Evolutionary conservation across 2,113 vertebrate genomes (phyloP).

Genomic region (Mesoclemmys tuberculata): DNA sequence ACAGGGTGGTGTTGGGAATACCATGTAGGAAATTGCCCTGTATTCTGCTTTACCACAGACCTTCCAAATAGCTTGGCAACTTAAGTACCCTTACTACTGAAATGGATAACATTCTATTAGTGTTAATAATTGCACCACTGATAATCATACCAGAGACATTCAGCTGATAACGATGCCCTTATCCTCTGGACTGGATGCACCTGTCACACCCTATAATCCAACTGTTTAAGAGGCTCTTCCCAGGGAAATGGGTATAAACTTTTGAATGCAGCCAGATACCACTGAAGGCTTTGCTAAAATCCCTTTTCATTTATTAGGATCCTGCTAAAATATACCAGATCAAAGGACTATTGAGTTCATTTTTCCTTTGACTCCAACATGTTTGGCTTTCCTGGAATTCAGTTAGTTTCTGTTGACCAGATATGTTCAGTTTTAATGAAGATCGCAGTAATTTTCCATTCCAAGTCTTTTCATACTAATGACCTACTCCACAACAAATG

Average conservation of each 20-base stretch:
- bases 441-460: background rate
- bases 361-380: no score
- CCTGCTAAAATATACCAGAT: background rate
- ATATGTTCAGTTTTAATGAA: background rate
- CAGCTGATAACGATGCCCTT: background rate
- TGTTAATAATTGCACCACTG: background rate
- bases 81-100: background rate
- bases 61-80: background rate
- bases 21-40: background rate
- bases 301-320: background rate
- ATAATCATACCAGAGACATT: background rate
- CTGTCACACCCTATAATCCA: background rate
- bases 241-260: background rate
- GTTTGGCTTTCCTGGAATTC: background rate
- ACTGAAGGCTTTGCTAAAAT: background rate
- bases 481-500: background rate
- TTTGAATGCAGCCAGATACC: background rate
- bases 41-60: background rate
- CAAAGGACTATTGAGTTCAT: background rate
- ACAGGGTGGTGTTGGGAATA: background rate
- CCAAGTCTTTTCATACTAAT: background rate
- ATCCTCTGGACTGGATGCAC: background rate
- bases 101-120: background rate
- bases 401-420: background rate
- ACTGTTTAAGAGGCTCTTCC: background rate